Percentiles rank a stretch among this genome's conserved stretches.
phyloP scores from a whole-genome alignment of 2,113 vertebrate species.

The Poecile atricapillus region DNA sequence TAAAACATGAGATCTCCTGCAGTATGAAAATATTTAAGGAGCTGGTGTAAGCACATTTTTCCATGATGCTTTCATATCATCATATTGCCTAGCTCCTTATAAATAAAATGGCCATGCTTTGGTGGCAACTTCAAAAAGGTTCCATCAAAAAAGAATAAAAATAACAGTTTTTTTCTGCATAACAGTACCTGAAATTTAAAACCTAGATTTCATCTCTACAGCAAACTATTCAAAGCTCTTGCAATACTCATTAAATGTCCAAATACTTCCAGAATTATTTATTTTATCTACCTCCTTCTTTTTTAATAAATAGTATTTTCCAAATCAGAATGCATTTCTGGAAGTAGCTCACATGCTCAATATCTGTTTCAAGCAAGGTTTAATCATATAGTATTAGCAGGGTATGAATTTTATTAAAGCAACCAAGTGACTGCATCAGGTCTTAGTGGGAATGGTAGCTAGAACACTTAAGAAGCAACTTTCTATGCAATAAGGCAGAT shows the following conservation, averaged over 20 bases:
- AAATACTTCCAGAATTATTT: background rate
- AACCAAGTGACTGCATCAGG: background rate
- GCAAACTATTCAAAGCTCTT: background rate
- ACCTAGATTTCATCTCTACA: background rate
- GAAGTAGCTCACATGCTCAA: background rate
- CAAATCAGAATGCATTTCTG: background rate
- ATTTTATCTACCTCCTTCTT: background rate
- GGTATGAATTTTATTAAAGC: background rate
- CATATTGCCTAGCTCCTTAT: background rate
- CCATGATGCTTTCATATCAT: background rate
- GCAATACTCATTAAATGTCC: background rate
- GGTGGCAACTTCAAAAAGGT: background rate
- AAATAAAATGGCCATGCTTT: background rate
- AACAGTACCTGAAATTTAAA: background rate
- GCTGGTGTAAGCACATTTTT: background rate
- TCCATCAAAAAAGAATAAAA: background rate
- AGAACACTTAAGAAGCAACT: background rate
- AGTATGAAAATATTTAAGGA: background rate
- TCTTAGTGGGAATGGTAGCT: background rate
- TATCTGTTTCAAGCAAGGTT: background rate
- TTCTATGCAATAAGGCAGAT: background rate
- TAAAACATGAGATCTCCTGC: background rate
- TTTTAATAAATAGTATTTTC: background rate
- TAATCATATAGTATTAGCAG: background rate
- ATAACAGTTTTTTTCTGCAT: background rate